A percentile compares a stretch with the other conserved stretches of the same genome.
Evolutionary conservation across 1,140 invertebrate species (phyloP).

Genomic region (Laodelphax striatellus): DNA sequence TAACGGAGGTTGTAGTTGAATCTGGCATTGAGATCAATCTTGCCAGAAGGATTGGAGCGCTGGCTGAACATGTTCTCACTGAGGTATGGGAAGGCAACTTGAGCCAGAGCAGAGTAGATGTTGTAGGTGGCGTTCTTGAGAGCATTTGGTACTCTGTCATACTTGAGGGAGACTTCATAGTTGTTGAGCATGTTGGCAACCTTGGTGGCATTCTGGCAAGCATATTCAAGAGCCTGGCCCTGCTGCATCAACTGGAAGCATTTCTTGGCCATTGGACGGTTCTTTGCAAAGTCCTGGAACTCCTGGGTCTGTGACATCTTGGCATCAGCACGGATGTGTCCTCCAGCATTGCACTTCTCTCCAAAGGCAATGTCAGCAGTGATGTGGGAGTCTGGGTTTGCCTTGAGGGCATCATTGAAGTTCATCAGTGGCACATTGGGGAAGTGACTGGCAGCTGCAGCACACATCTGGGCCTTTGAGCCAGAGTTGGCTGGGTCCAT

Average conservation of each 20-base stretch:
- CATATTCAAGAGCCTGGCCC: slow-evolving; percentile 37
- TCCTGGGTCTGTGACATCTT: slow-evolving; percentile 35
- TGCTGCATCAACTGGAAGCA: slow-evolving; percentile 38
- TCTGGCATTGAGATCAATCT: slow-evolving; percentile 35
- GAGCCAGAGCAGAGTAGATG: slow-evolving; percentile 15
- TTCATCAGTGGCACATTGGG: slow-evolving; percentile 36
- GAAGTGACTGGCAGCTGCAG: slow-evolving; percentile 25
- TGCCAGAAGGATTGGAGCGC: slow-evolving; percentile 26
- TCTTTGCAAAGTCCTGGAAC: slow-evolving; percentile 34
- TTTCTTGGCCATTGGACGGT: slow-evolving; percentile 29
- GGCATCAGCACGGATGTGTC: slow-evolving; percentile 31
- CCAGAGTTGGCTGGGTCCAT: slow-evolving; percentile 24
- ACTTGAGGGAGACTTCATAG: slow-evolving; percentile 17
- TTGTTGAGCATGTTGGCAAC: slow-evolving; percentile 36
- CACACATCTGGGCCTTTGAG: slow-evolving; percentile 5
- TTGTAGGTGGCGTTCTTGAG: slow-evolving; percentile 23
- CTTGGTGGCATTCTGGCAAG: slow-evolving; percentile 40
- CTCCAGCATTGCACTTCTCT: slow-evolving; percentile 20
- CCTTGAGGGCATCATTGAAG: slow-evolving; percentile 37
- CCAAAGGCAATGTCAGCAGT: slow-evolving; percentile 38
- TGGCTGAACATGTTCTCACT: slow-evolving; percentile 21
- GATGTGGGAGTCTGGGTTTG: slow-evolving; percentile 34
- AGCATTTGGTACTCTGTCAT: slow-evolving; percentile 11
- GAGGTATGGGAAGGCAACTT: slow-evolving; percentile 14
- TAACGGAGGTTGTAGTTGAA: slow-evolving; percentile 30